phyloP scores from a whole-genome alignment of 2,888 invertebrate genomes.

The Euzetes globulus region DNA sequence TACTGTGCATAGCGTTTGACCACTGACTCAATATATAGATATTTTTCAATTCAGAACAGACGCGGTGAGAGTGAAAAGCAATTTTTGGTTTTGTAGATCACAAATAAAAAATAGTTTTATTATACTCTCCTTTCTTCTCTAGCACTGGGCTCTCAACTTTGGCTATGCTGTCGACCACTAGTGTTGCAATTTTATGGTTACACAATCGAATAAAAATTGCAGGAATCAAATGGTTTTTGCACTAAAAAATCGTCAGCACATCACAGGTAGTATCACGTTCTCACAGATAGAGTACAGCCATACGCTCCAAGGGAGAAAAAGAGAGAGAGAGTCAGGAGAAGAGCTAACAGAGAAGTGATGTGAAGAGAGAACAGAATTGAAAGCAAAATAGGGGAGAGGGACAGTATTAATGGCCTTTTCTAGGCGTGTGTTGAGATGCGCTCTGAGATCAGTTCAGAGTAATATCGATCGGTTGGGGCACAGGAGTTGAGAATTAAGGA shows the following conservation, averaged over 20 bases:
- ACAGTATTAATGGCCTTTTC: slow-evolving; percentile 14
- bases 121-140: background rate
- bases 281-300: background rate
- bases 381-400: background rate
- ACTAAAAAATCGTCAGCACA: slow-evolving; percentile 1
- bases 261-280: background rate
- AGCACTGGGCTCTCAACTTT: no score
- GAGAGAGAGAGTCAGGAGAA: background rate
- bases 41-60: background rate
- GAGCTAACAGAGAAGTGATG: background rate
- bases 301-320: background rate
- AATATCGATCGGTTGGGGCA: slow-evolving; percentile 18
- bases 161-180: background rate
- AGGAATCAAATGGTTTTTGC: slow-evolving; percentile 2
- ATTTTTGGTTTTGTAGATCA: slow-evolving; percentile 3
- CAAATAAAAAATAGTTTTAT: slow-evolving; percentile 5
- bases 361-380: background rate
- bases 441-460: slow-evolving; percentile 3
- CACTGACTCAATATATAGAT: slow-evolving; percentile 1
- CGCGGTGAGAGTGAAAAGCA: slow-evolving; percentile 5
- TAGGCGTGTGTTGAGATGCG: slow-evolving; percentile 27
- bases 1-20: background rate
- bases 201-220: slow-evolving; percentile 6
- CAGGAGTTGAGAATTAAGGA: slow-evolving; percentile 12
- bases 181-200: slow-evolving; percentile 2